Evolutionary conservation across 2,113 vertebrate genomes (phyloP), one percentile per base, ranked within the genome.

Genomic region (Cynoglossus semilaevis): DNA sequence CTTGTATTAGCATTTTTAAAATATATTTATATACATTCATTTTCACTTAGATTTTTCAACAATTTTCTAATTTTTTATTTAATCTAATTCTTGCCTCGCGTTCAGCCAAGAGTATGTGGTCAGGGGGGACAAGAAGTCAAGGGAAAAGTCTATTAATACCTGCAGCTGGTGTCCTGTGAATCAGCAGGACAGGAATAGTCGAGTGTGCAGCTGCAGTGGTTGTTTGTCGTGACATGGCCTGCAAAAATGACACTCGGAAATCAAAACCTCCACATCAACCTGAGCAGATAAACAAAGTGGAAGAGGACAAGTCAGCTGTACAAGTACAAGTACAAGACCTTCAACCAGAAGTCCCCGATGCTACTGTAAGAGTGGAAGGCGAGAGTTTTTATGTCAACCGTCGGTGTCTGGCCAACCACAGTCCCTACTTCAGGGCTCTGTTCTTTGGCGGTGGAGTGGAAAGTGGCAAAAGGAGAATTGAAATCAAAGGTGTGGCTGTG

Each of bases 371-470:
- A 17, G 88, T 96, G 0, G 90, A 91, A 19, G 77, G 74, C 29
- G 90, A 89, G 49, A 73, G 59, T 9, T 96, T 95, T 43, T 88
- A 85, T 44, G 92, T 95, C 54, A 92, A 90, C 75, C 90, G 93
- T 4, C 72, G 77, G 19, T 58, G 8, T 0, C 86, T 95, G 18
- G 88, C 94, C 0, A 9, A 64, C 0, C 86, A 92, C 66, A 95
- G 93, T 53, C 88, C 83, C 0, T 96, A 95, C 46, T 96, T 96
- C 29, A 79, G 87, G 70, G 93, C 92, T 55, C 87, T 96, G 80
- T 96, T 95, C 74, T 94, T 91, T 47, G 93, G 94, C 1, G 83
- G 90, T 4, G 84, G 91, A 1, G 67, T 80, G 43, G 94, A 96
- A 72, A 90, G 90, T 76, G 74, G 40, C 3, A 83, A 86, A 18